Evolutionary conservation across 2,113 vertebrate genomes (phyloP).

Genomic region (Copsychus sechellarum): DNA sequence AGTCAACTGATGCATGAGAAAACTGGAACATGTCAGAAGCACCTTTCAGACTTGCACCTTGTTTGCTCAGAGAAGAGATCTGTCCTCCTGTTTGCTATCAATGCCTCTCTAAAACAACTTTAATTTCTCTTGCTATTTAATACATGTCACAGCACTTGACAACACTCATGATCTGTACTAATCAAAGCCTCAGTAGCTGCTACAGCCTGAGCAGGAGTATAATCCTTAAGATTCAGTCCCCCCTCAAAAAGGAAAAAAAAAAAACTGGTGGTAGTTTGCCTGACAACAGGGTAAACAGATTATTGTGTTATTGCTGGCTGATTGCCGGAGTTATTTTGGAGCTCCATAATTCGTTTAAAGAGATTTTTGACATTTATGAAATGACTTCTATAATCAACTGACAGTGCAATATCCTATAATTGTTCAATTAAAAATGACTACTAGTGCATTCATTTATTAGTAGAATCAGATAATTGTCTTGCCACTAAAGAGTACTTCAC

Average conservation of each 20-base stretch:
- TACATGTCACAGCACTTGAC: slow-evolving; percentile 53
- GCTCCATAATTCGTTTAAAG: slow-evolving; percentile 92
- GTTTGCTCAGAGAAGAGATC: not conserved
- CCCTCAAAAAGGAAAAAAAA: not conserved
- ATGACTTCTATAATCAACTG: slow-evolving; percentile 85
- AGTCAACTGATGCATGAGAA: not conserved
- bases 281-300: slow-evolving; percentile 84
- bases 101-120: slow-evolving; percentile 10
- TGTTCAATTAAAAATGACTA: slow-evolving; percentile 96
- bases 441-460: slow-evolving; percentile 89
- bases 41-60: not conserved
- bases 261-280: slow-evolving; percentile 70
- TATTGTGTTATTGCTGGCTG: slow-evolving; percentile 84
- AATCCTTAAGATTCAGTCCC: slow-evolving; percentile 55
- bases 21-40: not conserved
- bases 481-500: slow-evolving; percentile 89
- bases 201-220: slow-evolving; percentile 11
- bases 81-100: not conserved
- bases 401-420: slow-evolving; percentile 89
- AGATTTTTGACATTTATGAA: slow-evolving; percentile 96
- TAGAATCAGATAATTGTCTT: slow-evolving; percentile 89
- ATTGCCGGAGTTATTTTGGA: slow-evolving; percentile 85
- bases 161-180: slow-evolving; percentile 59
- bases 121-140: slow-evolving; percentile 55
- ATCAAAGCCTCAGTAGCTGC: slow-evolving; percentile 52